These are phyloP conservation scores for Microplitis manilae DNA, from an alignment of 2,888 invertebrate genomes.

Conservation along the genomic window DNA sequence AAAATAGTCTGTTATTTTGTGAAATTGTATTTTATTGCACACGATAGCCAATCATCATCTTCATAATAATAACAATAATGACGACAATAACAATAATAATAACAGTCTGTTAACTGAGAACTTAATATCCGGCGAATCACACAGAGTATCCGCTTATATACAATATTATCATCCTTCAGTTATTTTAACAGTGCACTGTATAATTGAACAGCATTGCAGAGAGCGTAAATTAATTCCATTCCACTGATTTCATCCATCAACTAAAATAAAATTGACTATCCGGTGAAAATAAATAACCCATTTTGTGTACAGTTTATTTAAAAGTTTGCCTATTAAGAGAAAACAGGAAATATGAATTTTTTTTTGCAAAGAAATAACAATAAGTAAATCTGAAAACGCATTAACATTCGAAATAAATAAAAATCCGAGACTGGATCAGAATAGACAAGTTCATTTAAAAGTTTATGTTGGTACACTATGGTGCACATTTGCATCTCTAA, in stretches of 20 bases:
- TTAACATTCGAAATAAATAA: not conserved
- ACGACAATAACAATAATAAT: not conserved
- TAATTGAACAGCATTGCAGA: not conserved
- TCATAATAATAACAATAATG: not conserved
- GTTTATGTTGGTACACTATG: not conserved
- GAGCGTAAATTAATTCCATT: not conserved
- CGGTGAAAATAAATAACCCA: not conserved
- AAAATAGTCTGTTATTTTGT: not conserved
- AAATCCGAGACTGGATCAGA: not conserved
- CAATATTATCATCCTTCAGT: conserved; percentile 3
- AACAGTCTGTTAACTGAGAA: conserved; percentile 7
- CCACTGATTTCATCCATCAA: not conserved
- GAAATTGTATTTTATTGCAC: not conserved
- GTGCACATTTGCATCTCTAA: not conserved
- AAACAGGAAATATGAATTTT: too few relatives aligned
- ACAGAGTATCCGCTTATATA: conserved; percentile 5
- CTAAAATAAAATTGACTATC: not conserved
- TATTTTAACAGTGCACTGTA: not conserved
- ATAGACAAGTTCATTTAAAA: not conserved
- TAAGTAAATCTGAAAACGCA: not conserved
- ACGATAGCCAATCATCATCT: not conserved
- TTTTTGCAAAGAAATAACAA: not conserved
- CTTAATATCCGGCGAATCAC: conserved; percentile 26
- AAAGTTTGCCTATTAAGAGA: too few relatives aligned
- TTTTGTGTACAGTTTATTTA: not conserved